Evolutionary conservation across 2,888 invertebrate species (phyloP).

Genomic region (Cryptosula pallasiana): DNA sequence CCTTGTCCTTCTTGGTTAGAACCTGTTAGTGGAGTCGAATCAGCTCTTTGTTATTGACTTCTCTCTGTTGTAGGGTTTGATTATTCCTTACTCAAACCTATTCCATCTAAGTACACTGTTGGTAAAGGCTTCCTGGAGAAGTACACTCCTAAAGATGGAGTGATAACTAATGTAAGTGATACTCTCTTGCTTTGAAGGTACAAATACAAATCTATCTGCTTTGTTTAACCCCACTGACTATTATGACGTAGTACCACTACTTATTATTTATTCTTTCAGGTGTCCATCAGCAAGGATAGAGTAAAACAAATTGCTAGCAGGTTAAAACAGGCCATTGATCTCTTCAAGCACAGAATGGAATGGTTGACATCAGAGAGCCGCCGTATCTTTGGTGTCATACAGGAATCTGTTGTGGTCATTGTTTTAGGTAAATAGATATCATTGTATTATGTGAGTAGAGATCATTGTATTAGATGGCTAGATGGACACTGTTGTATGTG

Average conservation of each 20-base stretch:
- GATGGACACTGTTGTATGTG: background rate
- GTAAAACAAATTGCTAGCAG: conserved; percentile 42
- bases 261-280: conserved; percentile 32
- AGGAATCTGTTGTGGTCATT: conserved; percentile 45
- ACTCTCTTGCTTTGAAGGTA: too few species aligned
- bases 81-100: conserved; percentile 39
- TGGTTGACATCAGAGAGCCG: conserved; percentile 53
- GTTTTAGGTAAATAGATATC: conserved; percentile 30
- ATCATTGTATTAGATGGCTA: background rate
- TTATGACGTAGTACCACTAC: too few species aligned
- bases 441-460: background rate
- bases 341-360: conserved; percentile 46
- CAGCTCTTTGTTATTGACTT: background rate
- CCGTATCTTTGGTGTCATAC: conserved; percentile 50
- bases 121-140: conserved; percentile 41
- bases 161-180: conserved; percentile 47
- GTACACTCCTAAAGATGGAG: conserved; percentile 42
- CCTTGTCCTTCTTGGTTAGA: too few species aligned
- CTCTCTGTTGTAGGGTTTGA: conserved; percentile 40
- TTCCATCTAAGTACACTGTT: conserved; percentile 42
- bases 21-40: too few species aligned
- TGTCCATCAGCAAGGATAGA: conserved; percentile 42
- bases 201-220: too few species aligned
- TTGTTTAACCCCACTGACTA: too few species aligned
- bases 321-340: conserved; percentile 39